phyloP scores from a whole-genome alignment of 2,888 invertebrate species.

The Branchellion lobata region DNA sequence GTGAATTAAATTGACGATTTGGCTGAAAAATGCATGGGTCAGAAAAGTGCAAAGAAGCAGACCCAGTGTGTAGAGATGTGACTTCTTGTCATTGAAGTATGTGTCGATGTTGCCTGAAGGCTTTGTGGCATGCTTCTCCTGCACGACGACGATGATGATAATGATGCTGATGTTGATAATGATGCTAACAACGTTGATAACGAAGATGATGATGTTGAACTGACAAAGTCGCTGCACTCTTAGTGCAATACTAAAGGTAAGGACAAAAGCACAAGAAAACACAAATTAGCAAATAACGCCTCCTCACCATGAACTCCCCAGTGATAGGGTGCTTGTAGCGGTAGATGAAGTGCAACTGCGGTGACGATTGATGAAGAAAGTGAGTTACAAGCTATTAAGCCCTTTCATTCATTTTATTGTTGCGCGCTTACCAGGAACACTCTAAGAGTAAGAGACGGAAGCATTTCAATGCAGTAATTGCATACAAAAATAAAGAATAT shows the following conservation, averaged over 20 bases:
- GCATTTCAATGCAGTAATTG: too few relatives aligned
- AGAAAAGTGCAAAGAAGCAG: conserved; percentile 48
- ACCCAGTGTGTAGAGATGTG: conserved; percentile 79
- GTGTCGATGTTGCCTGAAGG: conserved; percentile 70
- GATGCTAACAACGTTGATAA: too few relatives aligned
- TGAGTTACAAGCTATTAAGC: too few relatives aligned
- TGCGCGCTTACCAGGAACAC: too few relatives aligned
- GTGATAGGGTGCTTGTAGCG: conserved; percentile 90
- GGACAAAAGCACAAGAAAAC: background rate
- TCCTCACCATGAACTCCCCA: conserved; percentile 71
- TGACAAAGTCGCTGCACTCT: background rate
- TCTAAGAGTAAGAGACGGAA: too few relatives aligned
- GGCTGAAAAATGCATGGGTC: background rate
- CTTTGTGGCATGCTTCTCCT: conserved; percentile 93
- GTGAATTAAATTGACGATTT: background rate
- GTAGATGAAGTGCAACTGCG: conserved; percentile 80
- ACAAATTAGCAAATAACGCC: background rate
- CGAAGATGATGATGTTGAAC: background rate
- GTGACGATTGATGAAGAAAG: too few relatives aligned
- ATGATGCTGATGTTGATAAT: too few relatives aligned
- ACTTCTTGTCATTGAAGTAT: conserved; percentile 81
- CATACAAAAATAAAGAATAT: background rate
- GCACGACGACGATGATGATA: background rate
- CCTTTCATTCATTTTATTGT: too few relatives aligned
- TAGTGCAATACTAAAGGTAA: background rate